These are phyloP conservation scores for Perca flavescens DNA, from an alignment of 2,113 vertebrate species.

Conservation along the genomic window DNA sequence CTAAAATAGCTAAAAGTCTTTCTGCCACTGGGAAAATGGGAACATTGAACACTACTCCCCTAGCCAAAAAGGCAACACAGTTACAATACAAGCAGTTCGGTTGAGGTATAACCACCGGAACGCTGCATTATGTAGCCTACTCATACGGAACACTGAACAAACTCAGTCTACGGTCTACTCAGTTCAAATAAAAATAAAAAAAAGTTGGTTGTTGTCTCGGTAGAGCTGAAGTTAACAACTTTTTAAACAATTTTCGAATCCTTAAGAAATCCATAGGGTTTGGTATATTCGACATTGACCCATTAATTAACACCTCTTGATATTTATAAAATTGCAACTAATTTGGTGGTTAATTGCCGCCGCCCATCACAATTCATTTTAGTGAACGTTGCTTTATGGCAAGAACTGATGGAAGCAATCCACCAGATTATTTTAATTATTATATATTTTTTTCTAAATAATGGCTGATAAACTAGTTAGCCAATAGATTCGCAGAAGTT, in stretches of 20 bases:
- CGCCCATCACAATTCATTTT: background rate
- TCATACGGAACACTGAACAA: background rate
- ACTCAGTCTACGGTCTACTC: background rate
- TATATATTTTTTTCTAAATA: background rate
- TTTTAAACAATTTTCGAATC: rapidly evolving
- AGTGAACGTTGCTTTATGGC: background rate
- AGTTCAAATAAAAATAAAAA: too few species aligned
- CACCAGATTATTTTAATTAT: background rate
- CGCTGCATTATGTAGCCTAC: background rate
- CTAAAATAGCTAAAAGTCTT: background rate
- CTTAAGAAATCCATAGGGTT: background rate
- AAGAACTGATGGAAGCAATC: background rate
- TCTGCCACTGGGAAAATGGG: background rate
- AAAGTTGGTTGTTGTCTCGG: background rate
- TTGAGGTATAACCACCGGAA: conserved; percentile 16
- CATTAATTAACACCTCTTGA: background rate
- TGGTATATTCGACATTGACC: background rate
- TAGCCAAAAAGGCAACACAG: background rate
- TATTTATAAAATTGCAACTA: background rate
- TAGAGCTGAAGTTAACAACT: background rate
- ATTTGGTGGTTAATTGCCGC: background rate
- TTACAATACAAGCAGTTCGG: background rate
- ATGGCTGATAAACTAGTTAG: background rate
- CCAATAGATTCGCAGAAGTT: background rate
- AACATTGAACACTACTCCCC: too few species aligned